Evolutionary conservation across 2,797 vertebrate species (phyloP).

Genomic region (Leontocebus nigricollis): DNA sequence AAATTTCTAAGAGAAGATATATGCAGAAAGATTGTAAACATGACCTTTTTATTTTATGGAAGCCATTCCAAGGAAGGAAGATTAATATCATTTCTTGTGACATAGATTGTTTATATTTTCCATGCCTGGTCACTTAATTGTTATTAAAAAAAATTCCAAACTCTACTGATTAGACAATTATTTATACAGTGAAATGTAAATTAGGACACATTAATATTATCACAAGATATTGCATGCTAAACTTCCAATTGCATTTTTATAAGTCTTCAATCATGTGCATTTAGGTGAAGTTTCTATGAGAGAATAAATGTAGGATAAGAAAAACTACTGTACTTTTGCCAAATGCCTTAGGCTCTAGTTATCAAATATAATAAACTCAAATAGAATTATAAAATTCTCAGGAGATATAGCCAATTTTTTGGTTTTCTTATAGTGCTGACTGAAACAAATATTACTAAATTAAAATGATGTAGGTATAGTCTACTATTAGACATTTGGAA

Average conservation of each 20-base stretch:
- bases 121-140: neutral
- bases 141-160: neutral
- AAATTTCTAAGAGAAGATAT: neutral
- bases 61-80: neutral
- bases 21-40: neutral
- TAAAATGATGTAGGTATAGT: neutral
- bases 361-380: constrained; percentile 3
- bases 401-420: neutral
- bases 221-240: neutral
- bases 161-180: neutral
- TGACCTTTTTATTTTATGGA: neutral
- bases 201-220: neutral
- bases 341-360: neutral
- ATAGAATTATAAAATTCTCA: neutral
- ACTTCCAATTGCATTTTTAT: neutral
- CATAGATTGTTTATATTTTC: neutral
- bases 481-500: neutral
- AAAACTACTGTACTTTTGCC: neutral
- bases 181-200: constrained; percentile 5
- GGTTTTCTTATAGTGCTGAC: neutral
- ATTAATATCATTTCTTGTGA: neutral
- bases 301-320: neutral
- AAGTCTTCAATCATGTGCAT: neutral
- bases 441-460: constrained; percentile 5
- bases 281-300: neutral